Conservation (phyloP, 2,113 vertebrate genomes). For the Melierax canorus region DNA sequence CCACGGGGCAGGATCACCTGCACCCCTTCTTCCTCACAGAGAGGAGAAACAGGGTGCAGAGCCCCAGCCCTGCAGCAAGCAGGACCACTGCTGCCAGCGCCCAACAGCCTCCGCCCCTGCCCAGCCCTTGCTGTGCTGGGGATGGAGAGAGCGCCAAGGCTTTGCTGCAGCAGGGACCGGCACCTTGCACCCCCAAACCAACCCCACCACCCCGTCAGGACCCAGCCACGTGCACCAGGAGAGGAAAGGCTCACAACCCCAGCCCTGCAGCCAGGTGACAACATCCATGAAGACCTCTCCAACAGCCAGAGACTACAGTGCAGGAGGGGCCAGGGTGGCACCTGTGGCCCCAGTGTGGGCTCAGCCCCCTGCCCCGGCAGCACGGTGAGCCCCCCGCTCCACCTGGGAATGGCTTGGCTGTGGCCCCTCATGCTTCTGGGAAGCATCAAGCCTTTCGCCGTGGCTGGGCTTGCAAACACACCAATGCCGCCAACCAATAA, state of each 20-base stretch:
- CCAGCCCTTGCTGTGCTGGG: background rate
- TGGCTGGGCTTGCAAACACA: background rate
- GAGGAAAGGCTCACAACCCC: background rate
- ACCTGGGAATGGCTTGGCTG: background rate
- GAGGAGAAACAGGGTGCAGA: background rate
- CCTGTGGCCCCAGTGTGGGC: background rate
- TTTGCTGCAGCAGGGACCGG: background rate
- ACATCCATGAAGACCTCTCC: accelerated
- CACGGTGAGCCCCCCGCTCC: background rate
- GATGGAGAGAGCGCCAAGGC: background rate
- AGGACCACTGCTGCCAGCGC: background rate
- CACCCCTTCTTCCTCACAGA: background rate
- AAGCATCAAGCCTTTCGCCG: background rate
- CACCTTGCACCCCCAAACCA: background rate
- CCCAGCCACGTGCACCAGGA: accelerated
- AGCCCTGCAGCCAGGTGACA: background rate
- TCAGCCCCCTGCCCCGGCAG: background rate
- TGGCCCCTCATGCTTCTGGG: background rate
- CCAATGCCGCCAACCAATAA: background rate
- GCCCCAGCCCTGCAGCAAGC: background rate
- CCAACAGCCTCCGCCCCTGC: background rate
- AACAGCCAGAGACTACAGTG: accelerated
- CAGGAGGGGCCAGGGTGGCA: background rate
- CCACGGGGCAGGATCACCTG: background rate
- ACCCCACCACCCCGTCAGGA: background rate